Evolutionary conservation across 2,888 invertebrate species (phyloP).

Genomic region (Tachina grossa): DNA sequence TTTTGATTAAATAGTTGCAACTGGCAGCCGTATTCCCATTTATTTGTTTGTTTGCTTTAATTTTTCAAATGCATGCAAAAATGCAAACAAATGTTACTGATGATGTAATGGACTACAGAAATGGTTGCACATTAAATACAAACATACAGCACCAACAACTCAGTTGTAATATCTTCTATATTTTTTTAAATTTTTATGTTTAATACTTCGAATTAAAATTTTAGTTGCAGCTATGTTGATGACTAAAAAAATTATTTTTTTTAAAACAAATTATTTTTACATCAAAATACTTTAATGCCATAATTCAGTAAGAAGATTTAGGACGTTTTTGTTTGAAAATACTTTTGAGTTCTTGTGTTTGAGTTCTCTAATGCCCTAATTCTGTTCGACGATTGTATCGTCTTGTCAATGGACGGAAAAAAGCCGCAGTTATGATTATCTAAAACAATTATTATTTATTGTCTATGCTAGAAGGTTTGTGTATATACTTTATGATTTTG

Average conservation of each 20-base stretch:
- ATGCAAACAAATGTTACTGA: conserved; percentile 58
- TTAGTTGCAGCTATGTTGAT: not conserved
- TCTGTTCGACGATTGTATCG: too few species aligned
- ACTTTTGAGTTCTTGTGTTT: too few species aligned
- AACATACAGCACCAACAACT: conserved; percentile 1
- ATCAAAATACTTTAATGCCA: too few species aligned
- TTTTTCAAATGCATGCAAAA: not conserved
- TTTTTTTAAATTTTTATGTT: not conserved
- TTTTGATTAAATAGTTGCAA: conserved; percentile 61
- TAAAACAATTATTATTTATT: too few species aligned
- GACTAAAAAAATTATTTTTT: not conserved
- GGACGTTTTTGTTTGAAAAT: too few species aligned
- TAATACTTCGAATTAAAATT: not conserved
- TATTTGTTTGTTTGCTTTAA: not conserved
- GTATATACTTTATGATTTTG: too few species aligned
- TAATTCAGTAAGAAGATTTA: too few species aligned
- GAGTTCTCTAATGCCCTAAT: too few species aligned
- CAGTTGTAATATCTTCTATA: not conserved
- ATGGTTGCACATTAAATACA: not conserved
- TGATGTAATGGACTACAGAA: conserved; percentile 24
- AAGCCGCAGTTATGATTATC: too few species aligned
- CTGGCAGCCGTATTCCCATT: conserved; percentile 18
- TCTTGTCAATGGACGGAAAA: too few species aligned
- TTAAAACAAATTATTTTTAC: not conserved
- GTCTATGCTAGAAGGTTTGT: too few species aligned